Conservation (phyloP, 2,797 vertebrate species). For the Staurois parvus region DNA sequence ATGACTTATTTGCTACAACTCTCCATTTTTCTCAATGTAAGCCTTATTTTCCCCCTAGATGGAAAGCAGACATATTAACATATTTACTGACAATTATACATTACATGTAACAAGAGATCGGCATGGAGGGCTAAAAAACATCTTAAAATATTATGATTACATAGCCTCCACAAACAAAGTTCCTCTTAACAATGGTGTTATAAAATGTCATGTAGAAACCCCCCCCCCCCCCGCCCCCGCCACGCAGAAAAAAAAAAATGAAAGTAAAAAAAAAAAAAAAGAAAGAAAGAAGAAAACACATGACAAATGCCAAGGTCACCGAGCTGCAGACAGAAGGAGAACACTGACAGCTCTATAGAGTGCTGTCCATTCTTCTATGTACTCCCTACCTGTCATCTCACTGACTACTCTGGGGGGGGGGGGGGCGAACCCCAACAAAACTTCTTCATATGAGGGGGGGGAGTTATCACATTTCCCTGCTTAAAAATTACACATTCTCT, state of each 20-base stretch:
- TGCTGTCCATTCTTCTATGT: background rate
- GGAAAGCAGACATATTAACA: conserved; percentile 49
- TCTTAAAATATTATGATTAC: conserved; percentile 42
- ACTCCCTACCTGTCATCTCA: too few species aligned
- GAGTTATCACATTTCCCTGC: too few species aligned
- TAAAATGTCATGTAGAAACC: too few species aligned
- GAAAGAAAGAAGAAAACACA: background rate
- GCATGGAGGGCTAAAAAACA: conserved; percentile 15
- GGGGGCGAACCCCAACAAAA: too few species aligned
- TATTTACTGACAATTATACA: conserved; percentile 45
- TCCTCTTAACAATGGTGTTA: conserved; percentile 18
- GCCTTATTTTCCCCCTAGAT: conserved; percentile 15
- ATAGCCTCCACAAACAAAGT: conserved; percentile 16
- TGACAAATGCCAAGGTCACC: conserved; percentile 41
- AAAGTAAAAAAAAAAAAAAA: too few species aligned
- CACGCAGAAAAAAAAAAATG: too few species aligned
- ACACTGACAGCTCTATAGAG: conserved; percentile 7
- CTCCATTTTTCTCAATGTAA: conserved; percentile 39
- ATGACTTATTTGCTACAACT: conserved; percentile 57
- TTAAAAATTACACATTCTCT: too few species aligned
- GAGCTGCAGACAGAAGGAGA: conserved; percentile 15
- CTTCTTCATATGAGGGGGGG: too few species aligned
- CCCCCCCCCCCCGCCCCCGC: too few species aligned
- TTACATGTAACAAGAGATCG: conserved; percentile 49
- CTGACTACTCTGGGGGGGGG: too few species aligned